Base-by-base conservation (phyloP, 2,113 vertebrate genomes). In the Bubo scandiacus region DNA sequence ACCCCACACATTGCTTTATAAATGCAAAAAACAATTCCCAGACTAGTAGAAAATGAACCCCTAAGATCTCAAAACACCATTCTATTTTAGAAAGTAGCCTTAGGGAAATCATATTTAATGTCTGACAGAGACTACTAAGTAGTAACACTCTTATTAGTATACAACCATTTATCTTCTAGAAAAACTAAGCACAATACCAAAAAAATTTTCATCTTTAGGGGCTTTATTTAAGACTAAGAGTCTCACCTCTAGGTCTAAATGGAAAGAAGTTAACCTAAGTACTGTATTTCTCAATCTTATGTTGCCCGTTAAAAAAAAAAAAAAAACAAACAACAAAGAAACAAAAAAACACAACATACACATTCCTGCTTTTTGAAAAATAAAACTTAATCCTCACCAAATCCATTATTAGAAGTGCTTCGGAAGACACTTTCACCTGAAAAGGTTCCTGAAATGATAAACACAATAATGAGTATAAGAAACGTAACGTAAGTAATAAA, bases 341-440 rank as follows among this genome's bases (percentile, higher is more conserved):
- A 12, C 12, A 4, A 25, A 17, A 43, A 47, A 47, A 18, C 45
- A 54, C 19, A 49, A 49, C 8, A 51, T 1, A 34, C 5, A 51
- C 10, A 15, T 22, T 34, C 47, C 1, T 70, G 51, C 21, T 62
- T 42, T 75, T 19, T 62, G 45, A 71, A 92, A 93, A 38, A 71
- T 10, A 83, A 80, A 90, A 62, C 17, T 47, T 26, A 71, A 84
- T 96, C 84, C 98, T 97, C 98, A 99, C 99, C 99, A 99, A 98
- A 97, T 99, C 99, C 99, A 99, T 99, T 91, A 99, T 98, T 82
- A 99, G 92, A 96, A 99, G 98, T 81, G 98, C 99, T 97, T 99
- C 99, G 6, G 99, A 98, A 98, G 98, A 99, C 67, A 99, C 99
- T 79, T 98, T 97, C 74, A 99, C 99, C 96, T 98, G 98, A 98